These are phyloP conservation scores for Lophius americanus DNA, from an alignment of 2,797 vertebrate genomes.

Conservation along the genomic window DNA sequence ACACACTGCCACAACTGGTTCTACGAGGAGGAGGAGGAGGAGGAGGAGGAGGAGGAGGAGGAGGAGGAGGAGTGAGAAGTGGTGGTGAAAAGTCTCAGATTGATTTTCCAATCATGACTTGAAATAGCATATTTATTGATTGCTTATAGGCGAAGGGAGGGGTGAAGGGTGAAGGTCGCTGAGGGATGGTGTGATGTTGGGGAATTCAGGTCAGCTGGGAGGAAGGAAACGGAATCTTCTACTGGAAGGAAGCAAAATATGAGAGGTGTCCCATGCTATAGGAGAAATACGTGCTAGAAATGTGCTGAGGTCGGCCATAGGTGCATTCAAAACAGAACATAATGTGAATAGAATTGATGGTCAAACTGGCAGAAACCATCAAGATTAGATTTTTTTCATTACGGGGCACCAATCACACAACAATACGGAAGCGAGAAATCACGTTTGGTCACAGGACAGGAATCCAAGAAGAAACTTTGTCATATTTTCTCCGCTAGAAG, in stretches of 20 bases:
- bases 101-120: slow-evolving; percentile 80
- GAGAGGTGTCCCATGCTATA: background rate
- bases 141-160: slow-evolving; percentile 55
- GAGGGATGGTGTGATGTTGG: slow-evolving; percentile 27
- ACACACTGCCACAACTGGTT: slow-evolving; percentile 44
- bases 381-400: no score
- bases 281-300: background rate
- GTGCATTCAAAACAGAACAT: background rate
- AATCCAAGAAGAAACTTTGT: no score
- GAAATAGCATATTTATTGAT: slow-evolving; percentile 83
- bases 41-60: slow-evolving; percentile 13
- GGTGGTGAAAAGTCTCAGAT: slow-evolving; percentile 51
- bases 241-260: background rate
- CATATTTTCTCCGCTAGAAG: no score
- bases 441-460: no score
- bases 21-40: slow-evolving; percentile 52
- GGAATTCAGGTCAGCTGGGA: slow-evolving; percentile 27
- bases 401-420: no score
- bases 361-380: no score
- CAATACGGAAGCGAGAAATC: no score
- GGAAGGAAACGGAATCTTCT: background rate
- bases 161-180: slow-evolving; percentile 45
- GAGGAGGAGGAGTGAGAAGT: slow-evolving; percentile 19
- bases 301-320: background rate
- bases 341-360: background rate